Percentiles rank a stretch among this genome's conserved stretches.
phyloP scores from a whole-genome alignment of 2,797 vertebrate species.

The Discoglossus pictus region DNA sequence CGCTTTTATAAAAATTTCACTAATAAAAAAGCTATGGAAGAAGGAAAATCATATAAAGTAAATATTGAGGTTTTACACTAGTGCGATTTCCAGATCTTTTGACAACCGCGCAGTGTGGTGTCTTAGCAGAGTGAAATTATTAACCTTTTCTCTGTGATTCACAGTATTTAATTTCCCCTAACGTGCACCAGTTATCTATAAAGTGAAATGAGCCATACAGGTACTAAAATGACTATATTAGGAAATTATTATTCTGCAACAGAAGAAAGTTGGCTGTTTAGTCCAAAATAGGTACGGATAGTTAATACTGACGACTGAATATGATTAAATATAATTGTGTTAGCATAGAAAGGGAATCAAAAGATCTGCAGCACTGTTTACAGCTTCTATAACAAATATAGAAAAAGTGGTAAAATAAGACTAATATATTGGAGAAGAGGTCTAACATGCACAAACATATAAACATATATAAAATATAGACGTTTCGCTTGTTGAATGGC shows the following conservation, averaged over 20 bases:
- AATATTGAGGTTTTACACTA: slow-evolving; percentile 14
- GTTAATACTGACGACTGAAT: neutral
- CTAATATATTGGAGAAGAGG: no score
- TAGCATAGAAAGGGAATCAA: neutral
- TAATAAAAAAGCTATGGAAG: neutral
- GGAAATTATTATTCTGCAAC: slow-evolving; percentile 13
- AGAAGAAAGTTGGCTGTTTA: neutral
- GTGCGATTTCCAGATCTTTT: neutral
- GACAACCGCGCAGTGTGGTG: neutral
- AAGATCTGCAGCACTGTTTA: no score
- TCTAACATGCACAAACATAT: no score
- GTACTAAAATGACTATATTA: slow-evolving; percentile 23
- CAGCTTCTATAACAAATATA: no score
- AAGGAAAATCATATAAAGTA: neutral
- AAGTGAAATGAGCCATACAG: slow-evolving; percentile 24
- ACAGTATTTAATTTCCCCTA: slow-evolving; percentile 20
- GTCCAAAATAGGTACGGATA: neutral
- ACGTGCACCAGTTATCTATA: slow-evolving; percentile 22
- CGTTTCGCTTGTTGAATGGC: no score
- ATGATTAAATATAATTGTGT: neutral
- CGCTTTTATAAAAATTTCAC: no score
- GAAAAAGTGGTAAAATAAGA: no score
- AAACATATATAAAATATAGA: no score
- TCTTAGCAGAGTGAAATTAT: slow-evolving; percentile 5
- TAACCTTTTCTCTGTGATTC: slow-evolving; percentile 28